Conservation (phyloP, 2,888 invertebrate species). For the Pomacea canaliculata region DNA sequence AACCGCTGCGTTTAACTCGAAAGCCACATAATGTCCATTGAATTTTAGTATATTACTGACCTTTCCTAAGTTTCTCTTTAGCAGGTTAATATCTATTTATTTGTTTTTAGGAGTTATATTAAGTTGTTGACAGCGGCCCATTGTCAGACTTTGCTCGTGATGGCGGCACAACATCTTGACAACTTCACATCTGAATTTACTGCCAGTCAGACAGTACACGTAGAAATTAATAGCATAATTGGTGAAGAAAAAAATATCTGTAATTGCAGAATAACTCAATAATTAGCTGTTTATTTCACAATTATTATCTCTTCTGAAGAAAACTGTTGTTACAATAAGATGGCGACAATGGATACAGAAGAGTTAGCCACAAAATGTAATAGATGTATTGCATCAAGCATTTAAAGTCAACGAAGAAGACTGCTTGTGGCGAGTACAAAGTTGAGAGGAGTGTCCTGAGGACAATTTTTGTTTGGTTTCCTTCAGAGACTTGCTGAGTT, state of each 20-base stretch:
- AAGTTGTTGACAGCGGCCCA: too few relatives aligned
- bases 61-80: too few relatives aligned
- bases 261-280: not conserved
- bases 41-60: too few relatives aligned
- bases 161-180: not conserved
- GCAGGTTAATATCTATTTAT: too few relatives aligned
- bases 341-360: not conserved
- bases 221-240: conserved; percentile 18
- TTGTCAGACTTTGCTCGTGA: too few relatives aligned
- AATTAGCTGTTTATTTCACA: not conserved
- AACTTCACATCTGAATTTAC: not conserved
- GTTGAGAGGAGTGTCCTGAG: not conserved
- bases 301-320: not conserved
- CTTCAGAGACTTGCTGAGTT: not conserved
- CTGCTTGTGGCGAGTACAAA: not conserved
- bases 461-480: conserved; percentile 1
- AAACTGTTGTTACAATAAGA: not conserved
- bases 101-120: too few relatives aligned
- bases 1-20: too few relatives aligned
- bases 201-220: conserved; percentile 11
- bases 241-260: not conserved
- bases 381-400: conserved; percentile 3
- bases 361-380: conserved; percentile 9
- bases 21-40: too few relatives aligned
- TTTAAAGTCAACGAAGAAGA: conserved; percentile 8